Evolutionary conservation across 2,113 vertebrate species (phyloP).

Genomic region (Stegostoma tigrinum): DNA sequence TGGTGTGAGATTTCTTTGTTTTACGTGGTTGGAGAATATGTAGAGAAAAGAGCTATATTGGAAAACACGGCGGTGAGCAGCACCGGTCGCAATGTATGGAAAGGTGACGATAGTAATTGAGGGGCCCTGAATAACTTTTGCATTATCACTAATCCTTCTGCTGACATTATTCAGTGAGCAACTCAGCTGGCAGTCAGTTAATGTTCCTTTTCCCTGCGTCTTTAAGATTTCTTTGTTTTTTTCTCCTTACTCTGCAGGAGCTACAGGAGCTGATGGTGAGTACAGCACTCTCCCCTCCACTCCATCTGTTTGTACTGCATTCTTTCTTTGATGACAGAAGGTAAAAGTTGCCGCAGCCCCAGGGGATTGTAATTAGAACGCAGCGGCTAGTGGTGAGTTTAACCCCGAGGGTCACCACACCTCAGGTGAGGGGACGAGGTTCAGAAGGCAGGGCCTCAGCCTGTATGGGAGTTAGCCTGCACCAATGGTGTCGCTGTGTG

Average conservation of each 20-base stretch:
- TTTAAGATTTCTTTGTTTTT: neutral
- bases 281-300: neutral
- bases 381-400: too few relatives aligned
- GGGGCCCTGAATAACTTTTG: neutral
- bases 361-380: too few relatives aligned
- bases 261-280: conserved; percentile 31
- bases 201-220: neutral
- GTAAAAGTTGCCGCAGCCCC: too few relatives aligned
- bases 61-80: neutral
- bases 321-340: neutral
- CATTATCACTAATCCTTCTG: neutral
- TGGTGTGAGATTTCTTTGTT: neutral
- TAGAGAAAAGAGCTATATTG: neutral
- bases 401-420: too few relatives aligned
- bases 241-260: neutral
- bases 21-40: neutral
- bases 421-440: too few relatives aligned
- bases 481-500: too few relatives aligned
- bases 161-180: neutral
- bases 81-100: neutral
- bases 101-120: neutral
- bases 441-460: too few relatives aligned
- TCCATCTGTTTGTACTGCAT: neutral
- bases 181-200: neutral
- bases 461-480: too few relatives aligned